Evolutionary conservation across 2,888 invertebrate species (phyloP), one percentile per base, ranked within the genome.

Genomic region (Mesorhabditis spiculigera): DNA sequence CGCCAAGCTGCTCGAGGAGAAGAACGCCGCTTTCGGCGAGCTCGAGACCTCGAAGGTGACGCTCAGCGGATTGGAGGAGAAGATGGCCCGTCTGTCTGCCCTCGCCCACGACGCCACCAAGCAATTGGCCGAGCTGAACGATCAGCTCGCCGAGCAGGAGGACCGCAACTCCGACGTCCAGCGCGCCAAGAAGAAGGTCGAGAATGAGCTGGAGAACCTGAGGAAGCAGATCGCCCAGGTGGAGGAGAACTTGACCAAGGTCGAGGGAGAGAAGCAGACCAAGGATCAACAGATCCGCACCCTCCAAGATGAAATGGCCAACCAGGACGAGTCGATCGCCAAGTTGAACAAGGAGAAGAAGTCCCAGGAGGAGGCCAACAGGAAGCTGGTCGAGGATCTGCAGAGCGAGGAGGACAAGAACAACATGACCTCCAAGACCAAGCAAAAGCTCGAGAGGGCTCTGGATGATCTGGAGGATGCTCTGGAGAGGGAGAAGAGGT

Each of bases 361-460:
- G 89, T 91, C 93, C 66, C 81, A 82, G 67, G 78, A 77, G 71
- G 76, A 80, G 71, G 76, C 76, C 74, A 80, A 80, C 77, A 76
- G 87, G 81, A 87, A 87, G 82, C 86, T 87, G 62, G 81, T 84
- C 78, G 87, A 87, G 74, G 87, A 88, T 72, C 86, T 88, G 28
- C 87, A 89, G 86, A 94, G 95, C 78, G 94, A 95, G 86, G 97
- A 98, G 88, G 97, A 98, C 90, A 97, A 98, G 90, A 93, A 95
- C 88, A 98, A 98, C 90, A 97, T 97, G 90, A 91, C 97, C 88
- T 96, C 93, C 91, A 97, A 98, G 89, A 94, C 97, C 83, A 98
- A 98, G 90, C 92, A 93, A 86, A 98, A 98, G 90, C 91, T 98
- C 87, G 97, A 98, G 89, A 94, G 95, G 89, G 95, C 95, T 86